Evolutionary conservation across 2,888 invertebrate genomes (phyloP), one percentile per base, ranked within the genome.

Genomic region (Hemithea aestivaria): DNA sequence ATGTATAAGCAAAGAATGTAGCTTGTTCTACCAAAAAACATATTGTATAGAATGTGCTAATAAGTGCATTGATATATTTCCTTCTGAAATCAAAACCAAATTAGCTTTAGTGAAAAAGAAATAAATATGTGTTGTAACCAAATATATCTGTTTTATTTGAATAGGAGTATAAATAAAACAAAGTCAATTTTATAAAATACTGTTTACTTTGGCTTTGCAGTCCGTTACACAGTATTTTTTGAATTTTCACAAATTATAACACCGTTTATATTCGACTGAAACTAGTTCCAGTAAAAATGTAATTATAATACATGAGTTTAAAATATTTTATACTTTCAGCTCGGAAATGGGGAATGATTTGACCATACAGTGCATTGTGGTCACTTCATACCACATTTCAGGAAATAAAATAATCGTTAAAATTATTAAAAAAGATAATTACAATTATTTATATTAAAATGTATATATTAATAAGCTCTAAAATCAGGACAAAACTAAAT

Each of bases 1-100:
- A 3, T 97, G 97, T 72, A 90, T 92, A 57, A 91, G 89, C 57
- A 78, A 87, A 55, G 89, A 90, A 32, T 97, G 96, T 66, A 95
- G 96, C 73, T 71, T 96, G 44, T 96, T 93, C 79, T 96, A 93
- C 73, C 84, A 84, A 7, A 91, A 91, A 64, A 88, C 91, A 37
- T 94, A 90, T 73, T 97, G 96, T 73, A 71, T 91, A 42, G 61
- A 74, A 28, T 97, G 96, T 88, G 93, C 91, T 23, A 73, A 78
- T 51, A 72, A 76, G 33, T 81, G 88, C 48, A 66, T 89, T 4
- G 77, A 88, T 21, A 67, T 82, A 39, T 93, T 96, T 80, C 96
- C 96, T 11, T 45, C 66, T 34, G 91, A 92, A 81, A 83, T 96
- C 6, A 90, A 90, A 69, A 79, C 78, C 48, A 93, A 92, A 81